These are phyloP conservation scores for Diploscapter pachys DNA, from an alignment of 1,140 invertebrate genomes.

Conservation along the genomic window DNA sequence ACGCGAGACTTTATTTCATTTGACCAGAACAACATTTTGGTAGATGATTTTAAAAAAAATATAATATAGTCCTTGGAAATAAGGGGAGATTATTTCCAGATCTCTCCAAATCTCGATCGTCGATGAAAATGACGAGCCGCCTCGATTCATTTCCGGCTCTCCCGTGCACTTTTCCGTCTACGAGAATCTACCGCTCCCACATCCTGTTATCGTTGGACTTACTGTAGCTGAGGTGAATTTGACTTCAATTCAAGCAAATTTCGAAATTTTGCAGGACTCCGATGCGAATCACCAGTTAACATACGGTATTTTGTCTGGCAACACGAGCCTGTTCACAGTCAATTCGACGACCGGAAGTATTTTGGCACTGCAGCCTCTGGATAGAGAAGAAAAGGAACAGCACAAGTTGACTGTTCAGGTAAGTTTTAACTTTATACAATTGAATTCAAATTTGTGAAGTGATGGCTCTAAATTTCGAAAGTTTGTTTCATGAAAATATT, in stretches of 20 bases:
- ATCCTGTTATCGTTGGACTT: not conserved
- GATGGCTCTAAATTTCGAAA: too few species aligned
- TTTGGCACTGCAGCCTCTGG: conserved; percentile 13
- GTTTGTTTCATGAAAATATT: too few species aligned
- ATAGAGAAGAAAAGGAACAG: conserved; percentile 19
- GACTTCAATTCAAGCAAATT: not conserved
- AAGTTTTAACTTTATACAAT: conserved; percentile 7
- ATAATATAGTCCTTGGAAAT: not conserved
- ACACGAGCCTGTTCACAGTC: conserved; percentile 24
- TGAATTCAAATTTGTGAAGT: not conserved
- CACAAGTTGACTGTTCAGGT: conserved; percentile 11
- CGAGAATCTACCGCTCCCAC: conserved; percentile 10
- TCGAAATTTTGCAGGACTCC: conserved; percentile 14
- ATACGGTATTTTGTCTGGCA: conserved; percentile 25
- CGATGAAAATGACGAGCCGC: conserved; percentile 34
- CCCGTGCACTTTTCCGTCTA: conserved; percentile 3
- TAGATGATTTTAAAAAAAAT: not conserved
- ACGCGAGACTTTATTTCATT: too few species aligned
- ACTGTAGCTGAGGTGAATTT: conserved; percentile 5
- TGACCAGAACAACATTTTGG: too few species aligned
- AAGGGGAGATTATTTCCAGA: not conserved
- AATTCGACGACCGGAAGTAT: conserved; percentile 24
- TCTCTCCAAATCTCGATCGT: conserved; percentile 11
- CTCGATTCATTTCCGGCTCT: conserved; percentile 28
- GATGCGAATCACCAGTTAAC: conserved; percentile 18